Conservation (phyloP, 2,888 invertebrate species). For the Mesorhabditis belari region DNA sequence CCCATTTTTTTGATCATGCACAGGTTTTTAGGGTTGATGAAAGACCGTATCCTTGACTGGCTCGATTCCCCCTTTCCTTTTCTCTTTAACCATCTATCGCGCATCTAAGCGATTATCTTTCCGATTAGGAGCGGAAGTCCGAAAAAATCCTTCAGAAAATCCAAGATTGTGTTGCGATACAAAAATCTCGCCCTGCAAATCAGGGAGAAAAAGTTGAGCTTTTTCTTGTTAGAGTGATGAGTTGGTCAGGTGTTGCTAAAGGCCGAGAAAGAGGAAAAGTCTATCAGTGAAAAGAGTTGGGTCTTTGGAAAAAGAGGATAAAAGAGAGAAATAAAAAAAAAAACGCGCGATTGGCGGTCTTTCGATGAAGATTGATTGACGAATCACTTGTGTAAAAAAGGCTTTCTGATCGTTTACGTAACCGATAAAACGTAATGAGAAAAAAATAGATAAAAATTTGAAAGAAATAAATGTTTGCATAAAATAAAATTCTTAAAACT, state of each 20-base stretch:
- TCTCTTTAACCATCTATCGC: not conserved
- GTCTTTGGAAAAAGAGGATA: too few relatives aligned
- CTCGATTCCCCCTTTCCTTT: not conserved
- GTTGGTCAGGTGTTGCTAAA: not conserved
- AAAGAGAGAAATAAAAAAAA: not conserved
- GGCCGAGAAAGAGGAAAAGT: too few relatives aligned
- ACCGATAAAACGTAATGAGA: not conserved
- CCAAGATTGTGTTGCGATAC: too few relatives aligned
- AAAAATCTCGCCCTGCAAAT: not conserved
- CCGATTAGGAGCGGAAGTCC: too few relatives aligned
- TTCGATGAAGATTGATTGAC: not conserved
- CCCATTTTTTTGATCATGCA: too few relatives aligned
- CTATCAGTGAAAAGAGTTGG: too few relatives aligned
- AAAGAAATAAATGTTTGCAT: not conserved
- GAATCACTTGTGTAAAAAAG: not conserved
- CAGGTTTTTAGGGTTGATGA: too few relatives aligned
- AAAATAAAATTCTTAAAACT: conserved; percentile 31
- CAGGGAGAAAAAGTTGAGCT: not conserved
- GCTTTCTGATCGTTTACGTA: not conserved
- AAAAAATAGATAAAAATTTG: not conserved
- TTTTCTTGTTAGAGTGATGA: not conserved
- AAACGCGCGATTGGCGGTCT: not conserved
- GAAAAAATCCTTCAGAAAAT: too few relatives aligned
- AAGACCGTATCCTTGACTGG: too few relatives aligned
- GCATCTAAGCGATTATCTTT: not conserved